These are phyloP conservation scores for Leguminivora glycinivorella DNA, from an alignment of 1,140 invertebrate species.

Conservation along the genomic window DNA sequence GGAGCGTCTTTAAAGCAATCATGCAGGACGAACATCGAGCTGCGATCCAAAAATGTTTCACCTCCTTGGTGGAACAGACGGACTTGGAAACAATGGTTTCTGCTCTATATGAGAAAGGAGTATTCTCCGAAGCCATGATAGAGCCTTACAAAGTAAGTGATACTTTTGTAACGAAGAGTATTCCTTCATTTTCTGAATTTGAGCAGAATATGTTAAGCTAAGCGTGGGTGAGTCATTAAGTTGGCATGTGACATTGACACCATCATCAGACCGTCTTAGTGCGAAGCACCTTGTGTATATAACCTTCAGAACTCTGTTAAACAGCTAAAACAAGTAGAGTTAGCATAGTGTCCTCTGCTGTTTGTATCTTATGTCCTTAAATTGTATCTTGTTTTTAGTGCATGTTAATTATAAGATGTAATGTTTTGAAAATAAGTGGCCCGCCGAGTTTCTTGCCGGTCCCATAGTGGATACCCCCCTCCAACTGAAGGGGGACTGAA, in stretches of 20 bases:
- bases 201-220: background rate
- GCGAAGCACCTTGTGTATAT: background rate
- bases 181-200: background rate
- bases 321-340: background rate
- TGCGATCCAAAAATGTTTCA: conserved; percentile 64
- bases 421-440: too few species aligned
- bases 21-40: conserved; percentile 68
- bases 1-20: conserved; percentile 12
- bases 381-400: too few species aligned
- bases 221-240: background rate
- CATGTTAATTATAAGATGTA: too few species aligned
- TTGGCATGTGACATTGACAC: background rate
- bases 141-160: conserved; percentile 65
- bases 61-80: conserved; percentile 68
- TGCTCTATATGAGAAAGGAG: conserved; percentile 65
- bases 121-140: conserved; percentile 72
- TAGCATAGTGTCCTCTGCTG: background rate
- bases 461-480: too few species aligned
- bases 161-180: background rate
- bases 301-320: background rate
- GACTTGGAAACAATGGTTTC: conserved; percentile 65
- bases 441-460: too few species aligned
- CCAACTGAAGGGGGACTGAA: too few species aligned
- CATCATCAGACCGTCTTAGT: background rate
- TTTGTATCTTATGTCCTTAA: too few species aligned